These are phyloP conservation scores for Drosophila leonis DNA, from an alignment of 2,888 invertebrate species.

Conservation along the genomic window DNA sequence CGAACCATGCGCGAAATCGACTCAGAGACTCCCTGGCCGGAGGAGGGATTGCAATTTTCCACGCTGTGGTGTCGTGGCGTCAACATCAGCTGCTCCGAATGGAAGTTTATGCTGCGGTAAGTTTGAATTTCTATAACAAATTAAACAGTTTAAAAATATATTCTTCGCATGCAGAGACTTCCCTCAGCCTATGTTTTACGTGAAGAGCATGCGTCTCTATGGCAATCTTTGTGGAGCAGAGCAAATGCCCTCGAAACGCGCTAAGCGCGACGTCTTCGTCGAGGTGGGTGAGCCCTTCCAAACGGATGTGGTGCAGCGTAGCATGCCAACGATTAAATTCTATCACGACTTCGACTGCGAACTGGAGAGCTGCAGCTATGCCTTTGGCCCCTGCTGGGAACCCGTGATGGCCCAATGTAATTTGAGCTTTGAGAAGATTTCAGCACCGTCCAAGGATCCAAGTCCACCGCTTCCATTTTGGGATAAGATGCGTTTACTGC, in stretches of 20 bases:
- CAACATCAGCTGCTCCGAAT: constrained; percentile 92
- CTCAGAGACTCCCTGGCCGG: constrained; percentile 95
- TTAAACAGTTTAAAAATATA: too few species aligned
- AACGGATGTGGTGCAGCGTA: constrained; percentile 92
- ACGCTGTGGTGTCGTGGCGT: constrained; percentile 97
- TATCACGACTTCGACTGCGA: constrained; percentile 99
- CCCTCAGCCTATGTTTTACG: constrained; percentile 95
- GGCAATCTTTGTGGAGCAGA: constrained; percentile 97
- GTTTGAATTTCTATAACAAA: background rate
- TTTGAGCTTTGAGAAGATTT: constrained; percentile 93
- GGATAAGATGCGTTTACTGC: constrained; percentile 96
- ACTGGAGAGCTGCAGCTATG: constrained; percentile 94
- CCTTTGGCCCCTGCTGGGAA: constrained; percentile 99
- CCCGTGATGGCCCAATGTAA: constrained; percentile 88
- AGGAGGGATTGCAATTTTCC: constrained; percentile 94
- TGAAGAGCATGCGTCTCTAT: constrained; percentile 94
- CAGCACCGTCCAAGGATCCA: constrained; percentile 95
- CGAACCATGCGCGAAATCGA: constrained; percentile 93
- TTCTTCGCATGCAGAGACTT: constrained; percentile 89
- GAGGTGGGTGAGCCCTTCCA: constrained; percentile 95
- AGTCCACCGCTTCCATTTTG: constrained; percentile 97
- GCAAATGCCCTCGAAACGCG: constrained; percentile 90
- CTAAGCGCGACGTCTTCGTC: constrained; percentile 86
- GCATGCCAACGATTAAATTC: constrained; percentile 97
- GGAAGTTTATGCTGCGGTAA: constrained; percentile 92